Evolutionary conservation across 2,113 vertebrate species (phyloP).

Genomic region (Epinephelus lanceolatus): DNA sequence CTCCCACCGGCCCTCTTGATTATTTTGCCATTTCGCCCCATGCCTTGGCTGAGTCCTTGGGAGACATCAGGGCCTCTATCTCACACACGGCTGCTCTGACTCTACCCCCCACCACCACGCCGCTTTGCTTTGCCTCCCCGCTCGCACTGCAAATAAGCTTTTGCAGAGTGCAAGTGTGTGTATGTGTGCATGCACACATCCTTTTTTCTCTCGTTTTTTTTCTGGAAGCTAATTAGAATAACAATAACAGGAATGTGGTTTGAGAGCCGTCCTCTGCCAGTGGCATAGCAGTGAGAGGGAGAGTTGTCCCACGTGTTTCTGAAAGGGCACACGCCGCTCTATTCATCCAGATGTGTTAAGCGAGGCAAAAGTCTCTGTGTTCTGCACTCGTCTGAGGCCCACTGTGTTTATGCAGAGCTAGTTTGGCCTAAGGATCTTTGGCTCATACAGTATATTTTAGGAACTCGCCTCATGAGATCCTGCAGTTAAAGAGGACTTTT

Average conservation of each 20-base stretch:
- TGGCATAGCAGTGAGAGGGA: constrained; percentile 73
- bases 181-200: constrained; percentile 53
- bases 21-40: constrained; percentile 78
- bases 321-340: constrained; percentile 83
- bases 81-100: constrained; percentile 72
- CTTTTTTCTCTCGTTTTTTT: constrained; percentile 39
- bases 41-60: constrained; percentile 73
- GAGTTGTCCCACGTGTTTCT: constrained; percentile 79
- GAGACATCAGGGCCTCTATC: constrained; percentile 77
- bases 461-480: constrained; percentile 56
- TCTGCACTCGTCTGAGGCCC: constrained; percentile 60
- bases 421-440: constrained; percentile 48
- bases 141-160: constrained; percentile 69
- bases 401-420: constrained; percentile 66
- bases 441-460: constrained; percentile 69
- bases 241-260: constrained; percentile 85
- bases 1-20: constrained; percentile 70
- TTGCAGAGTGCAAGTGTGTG: constrained; percentile 64
- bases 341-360: constrained; percentile 85
- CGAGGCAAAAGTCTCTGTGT: constrained; percentile 67
- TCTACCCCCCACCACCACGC: constrained; percentile 48
- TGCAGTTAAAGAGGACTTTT: constrained; percentile 41
- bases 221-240: constrained; percentile 84
- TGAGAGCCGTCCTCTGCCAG: constrained; percentile 74
- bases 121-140: constrained; percentile 58